Base-by-base conservation (phyloP, 2,113 vertebrate genomes). In the Ammodytes dubius region DNA sequence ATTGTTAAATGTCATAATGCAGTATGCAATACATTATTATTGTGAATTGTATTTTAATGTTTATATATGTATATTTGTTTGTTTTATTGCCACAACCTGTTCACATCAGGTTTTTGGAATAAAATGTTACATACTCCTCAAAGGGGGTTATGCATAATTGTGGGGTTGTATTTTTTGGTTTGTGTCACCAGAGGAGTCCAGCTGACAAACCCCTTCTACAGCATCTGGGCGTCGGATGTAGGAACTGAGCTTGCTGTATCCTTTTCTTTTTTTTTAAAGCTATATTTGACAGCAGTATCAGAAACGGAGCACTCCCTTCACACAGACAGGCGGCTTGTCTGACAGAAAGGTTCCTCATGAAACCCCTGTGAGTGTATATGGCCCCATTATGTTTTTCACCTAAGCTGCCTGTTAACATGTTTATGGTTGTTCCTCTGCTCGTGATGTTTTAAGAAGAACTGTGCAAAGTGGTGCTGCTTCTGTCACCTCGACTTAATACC, bases 181-280 rank as follows among this genome's bases (percentile, higher is more conserved):
- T 64, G 43, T 74, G n/a, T 63, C 74, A n/a, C 46, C 82, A 99
- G 98, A 94, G 98, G 98, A 1, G 97, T 99, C 42, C 98, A 99
- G 89, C 94, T 99, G 87, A 99, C 96, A 35, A 99, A 99, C 86
- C 98, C 98, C 5, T 99, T 99, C 96, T 99, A 98, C 93, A 99
- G 98, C 91, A 98, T 99, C 94, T 99, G 98, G 97, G 96, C 97
- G 3, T 97, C 97, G 0, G 97, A 98, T 37, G 95, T 97, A 4
- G 97, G 98, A 76, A 98, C 97, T 0, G 97, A 99, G 72, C 93
- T 99, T 86, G 98, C 98, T 84, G 98, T 99, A 99, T 99, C 98
- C 96, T 95, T 95, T 74, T 50, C 2, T 27, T 1, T 37, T 49
- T 15, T 64, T 73, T 63, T 50, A 47, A 1, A 52, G 15, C 0